Base-by-base conservation (phyloP, 2,113 vertebrate species). In the Beaufortia kweichowensis region DNA sequence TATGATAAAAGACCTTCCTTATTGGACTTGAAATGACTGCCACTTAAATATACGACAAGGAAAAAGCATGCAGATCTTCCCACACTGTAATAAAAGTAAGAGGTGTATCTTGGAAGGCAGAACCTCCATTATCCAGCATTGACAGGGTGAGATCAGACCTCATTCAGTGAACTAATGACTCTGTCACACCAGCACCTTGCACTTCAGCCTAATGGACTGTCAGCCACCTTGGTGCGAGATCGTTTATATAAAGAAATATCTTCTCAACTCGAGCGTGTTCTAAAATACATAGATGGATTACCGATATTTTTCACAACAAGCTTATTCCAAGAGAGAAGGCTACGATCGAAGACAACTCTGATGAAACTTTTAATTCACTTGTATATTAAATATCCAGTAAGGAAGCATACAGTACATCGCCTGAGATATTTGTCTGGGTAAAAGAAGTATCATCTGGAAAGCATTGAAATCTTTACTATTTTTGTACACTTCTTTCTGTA, bases 171-270 rank as follows among this genome's bases (percentile, higher is more conserved):
- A 79, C 86, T 82, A 81, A 78, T 67, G 83, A 85, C 31, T 10
- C 60, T 76, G 86, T 85, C 84, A 79, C 0, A 1, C 68, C 66
- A 65, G 65, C 72, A 19, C 43, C 17, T 6, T 0, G 0, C 2
- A 1, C 0, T 24, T 60, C 69, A 21, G 28, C 55, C 73, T 79
- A 19, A 0, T 3, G 57, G 67, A 77, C 68, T 66, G 83, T 82
- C 72, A 85, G 78, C 80, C 75, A 84, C 78, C 84, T 76, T 76
- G n/a, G 66, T 84, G 79, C 80, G 77, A 82, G 80, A 82, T 82
- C 72, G 85, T 84, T 85, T 84, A 79, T 67, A 78, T 72, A 77
- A 82, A 75, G 75, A 88, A 85, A 85, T 78, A 80, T 81, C 75
- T 79, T 67, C 74, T 82, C 75, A 81, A 79, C 78, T 72, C 80